phyloP scores from a whole-genome alignment of 2,888 invertebrate genomes.

The Cantharis nigra region DNA sequence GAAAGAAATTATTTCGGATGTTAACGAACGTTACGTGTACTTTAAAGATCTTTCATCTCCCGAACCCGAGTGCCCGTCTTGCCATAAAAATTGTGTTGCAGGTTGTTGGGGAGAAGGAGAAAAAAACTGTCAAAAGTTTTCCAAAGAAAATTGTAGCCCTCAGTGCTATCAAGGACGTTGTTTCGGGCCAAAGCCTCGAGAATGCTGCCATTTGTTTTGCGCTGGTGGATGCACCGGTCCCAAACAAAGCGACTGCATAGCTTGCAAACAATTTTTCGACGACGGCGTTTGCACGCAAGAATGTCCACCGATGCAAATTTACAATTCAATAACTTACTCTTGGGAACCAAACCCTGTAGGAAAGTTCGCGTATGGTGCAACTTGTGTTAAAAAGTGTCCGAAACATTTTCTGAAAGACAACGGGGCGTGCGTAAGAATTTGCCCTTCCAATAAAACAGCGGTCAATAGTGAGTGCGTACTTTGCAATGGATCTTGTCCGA shows the following conservation, averaged over 20 bases:
- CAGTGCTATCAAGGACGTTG: constrained; percentile 95
- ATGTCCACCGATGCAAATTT: constrained; percentile 93
- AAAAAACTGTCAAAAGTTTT: constrained; percentile 92
- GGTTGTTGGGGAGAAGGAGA: constrained; percentile 97
- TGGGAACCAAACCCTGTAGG: constrained; percentile 93
- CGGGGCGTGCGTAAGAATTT: constrained; percentile 91
- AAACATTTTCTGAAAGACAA: constrained; percentile 91
- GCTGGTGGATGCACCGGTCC: constrained; percentile 97
- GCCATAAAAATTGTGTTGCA: constrained; percentile 75
- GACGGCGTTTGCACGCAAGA: constrained; percentile 95
- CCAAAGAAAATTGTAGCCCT: constrained; percentile 90
- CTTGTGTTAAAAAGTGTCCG: constrained; percentile 95
- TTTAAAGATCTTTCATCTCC: constrained; percentile 83
- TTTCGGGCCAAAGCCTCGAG: constrained; percentile 87
- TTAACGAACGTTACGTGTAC: constrained; percentile 72
- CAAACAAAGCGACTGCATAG: constrained; percentile 91
- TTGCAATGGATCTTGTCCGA: constrained; percentile 94
- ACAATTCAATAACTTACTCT: constrained; percentile 87
- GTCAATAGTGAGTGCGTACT: constrained; percentile 89
- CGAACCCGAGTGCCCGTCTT: constrained; percentile 81
- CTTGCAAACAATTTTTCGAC: constrained; percentile 94
- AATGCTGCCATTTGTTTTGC: constrained; percentile 96
- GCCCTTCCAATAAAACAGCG: constrained; percentile 87
- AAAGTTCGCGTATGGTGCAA: constrained; percentile 95
- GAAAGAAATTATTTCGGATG: constrained; percentile 89